These are phyloP conservation scores for Marmota monax DNA, from an alignment of 2,113 vertebrate species.

Conservation along the genomic window DNA sequence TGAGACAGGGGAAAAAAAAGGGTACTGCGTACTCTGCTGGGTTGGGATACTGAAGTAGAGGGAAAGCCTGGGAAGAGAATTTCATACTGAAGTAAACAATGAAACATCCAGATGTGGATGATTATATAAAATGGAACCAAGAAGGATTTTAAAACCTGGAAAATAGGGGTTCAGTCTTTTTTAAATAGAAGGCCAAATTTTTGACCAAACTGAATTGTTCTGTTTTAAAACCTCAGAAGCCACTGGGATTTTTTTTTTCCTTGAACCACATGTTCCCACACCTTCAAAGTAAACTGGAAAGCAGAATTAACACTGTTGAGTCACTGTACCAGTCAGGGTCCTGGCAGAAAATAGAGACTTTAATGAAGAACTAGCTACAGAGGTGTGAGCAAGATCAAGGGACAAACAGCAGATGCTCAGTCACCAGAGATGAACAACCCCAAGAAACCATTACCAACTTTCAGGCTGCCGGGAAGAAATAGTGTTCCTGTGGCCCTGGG, in stretches of 20 bases:
- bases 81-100: neutral
- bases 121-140: too few relatives aligned
- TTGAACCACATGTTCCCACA: neutral
- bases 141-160: neutral
- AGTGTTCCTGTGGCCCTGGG: neutral
- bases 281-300: conserved; percentile 43
- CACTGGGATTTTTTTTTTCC: neutral
- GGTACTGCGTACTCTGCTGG: neutral
- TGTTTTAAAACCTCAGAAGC: neutral
- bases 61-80: neutral
- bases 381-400: neutral
- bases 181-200: neutral
- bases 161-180: neutral
- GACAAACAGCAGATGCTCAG: neutral
- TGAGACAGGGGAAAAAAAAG: neutral
- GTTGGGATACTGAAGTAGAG: neutral
- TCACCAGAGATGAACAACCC: neutral
- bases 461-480: neutral
- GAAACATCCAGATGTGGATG: too few relatives aligned
- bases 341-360: conserved; percentile 32
- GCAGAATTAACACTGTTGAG: neutral
- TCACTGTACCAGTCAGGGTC: neutral
- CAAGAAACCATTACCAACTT: neutral
- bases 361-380: neutral
- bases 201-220: neutral